Evolutionary conservation across 2,888 invertebrate species (phyloP).

Genomic region (Tipula confusa): DNA sequence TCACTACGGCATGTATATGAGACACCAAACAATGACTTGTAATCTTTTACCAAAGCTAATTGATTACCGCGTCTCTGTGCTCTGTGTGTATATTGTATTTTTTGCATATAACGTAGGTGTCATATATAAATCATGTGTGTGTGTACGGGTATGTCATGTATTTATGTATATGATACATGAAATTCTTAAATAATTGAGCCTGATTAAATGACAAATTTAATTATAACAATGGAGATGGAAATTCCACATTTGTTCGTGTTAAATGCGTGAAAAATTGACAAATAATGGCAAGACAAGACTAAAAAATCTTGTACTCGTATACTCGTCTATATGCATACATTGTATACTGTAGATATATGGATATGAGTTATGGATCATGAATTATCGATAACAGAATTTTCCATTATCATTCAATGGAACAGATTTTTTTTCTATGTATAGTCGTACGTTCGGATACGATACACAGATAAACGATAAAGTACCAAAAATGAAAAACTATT

Average conservation of each 20-base stretch:
- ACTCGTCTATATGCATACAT: not conserved
- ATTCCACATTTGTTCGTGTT: not conserved
- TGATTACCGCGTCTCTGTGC: not conserved
- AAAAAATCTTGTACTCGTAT: not conserved
- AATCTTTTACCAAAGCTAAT: not conserved
- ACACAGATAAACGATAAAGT: not conserved
- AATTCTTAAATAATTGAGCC: not conserved
- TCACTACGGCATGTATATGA: not conserved
- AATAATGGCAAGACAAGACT: not conserved
- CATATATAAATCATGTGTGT: not conserved
- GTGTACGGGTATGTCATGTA: too few relatives aligned
- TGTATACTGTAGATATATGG: not conserved
- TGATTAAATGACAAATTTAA: constrained; percentile 20
- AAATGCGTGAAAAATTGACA: constrained; percentile 25
- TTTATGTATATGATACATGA: not conserved
- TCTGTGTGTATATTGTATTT: not conserved
- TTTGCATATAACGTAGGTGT: not conserved
- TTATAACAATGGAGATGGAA: not conserved
- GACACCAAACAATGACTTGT: constrained; percentile 3
- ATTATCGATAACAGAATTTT: constrained; percentile 12
- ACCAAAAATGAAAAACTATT: not conserved
- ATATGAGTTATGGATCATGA: constrained; percentile 7
- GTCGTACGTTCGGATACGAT: not conserved
- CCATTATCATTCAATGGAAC: constrained; percentile 20
- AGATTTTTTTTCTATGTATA: not conserved